Evolutionary conservation across 1,140 invertebrate species (phyloP).

Genomic region (Microplitis mediator): DNA sequence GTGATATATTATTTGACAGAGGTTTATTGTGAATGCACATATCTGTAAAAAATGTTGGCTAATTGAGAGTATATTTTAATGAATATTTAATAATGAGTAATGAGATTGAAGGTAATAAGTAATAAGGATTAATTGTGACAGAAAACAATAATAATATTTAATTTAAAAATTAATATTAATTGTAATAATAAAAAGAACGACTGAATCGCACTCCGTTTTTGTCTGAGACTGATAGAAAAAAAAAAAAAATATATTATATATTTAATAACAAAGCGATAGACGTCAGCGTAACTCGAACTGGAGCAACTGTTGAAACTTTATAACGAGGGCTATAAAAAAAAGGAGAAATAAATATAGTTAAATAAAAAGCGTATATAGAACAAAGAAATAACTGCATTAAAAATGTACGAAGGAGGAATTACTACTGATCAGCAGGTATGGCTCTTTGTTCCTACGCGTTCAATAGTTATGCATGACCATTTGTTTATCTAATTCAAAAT

Average conservation of each 20-base stretch:
- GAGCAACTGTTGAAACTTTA: constrained; percentile 12
- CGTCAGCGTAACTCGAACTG: constrained; percentile 1
- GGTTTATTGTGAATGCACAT: constrained; percentile 37
- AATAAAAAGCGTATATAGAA: constrained; percentile 7
- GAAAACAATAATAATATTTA: neutral
- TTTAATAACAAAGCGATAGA: constrained; percentile 2
- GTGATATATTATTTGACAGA: constrained; percentile 16
- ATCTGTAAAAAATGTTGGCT: constrained; percentile 41
- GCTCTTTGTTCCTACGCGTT: constrained; percentile 30
- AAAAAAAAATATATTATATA: neutral
- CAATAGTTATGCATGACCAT: constrained; percentile 25
- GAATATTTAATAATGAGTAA: constrained; percentile 1
- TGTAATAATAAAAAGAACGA: constrained; percentile 19
- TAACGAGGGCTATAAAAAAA: neutral
- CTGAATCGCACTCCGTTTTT: constrained; percentile 25
- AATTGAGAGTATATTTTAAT: constrained; percentile 52
- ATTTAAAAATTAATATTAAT: constrained; percentile 5
- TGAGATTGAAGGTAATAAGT: too few species aligned
- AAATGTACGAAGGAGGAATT: constrained; percentile 60
- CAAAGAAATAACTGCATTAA: constrained; percentile 19
- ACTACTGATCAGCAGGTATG: constrained; percentile 57
- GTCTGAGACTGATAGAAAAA: constrained; percentile 26
- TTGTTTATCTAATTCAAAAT: constrained; percentile 4
- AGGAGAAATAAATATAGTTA: constrained; percentile 7
- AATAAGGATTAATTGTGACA: constrained; percentile 1